A percentile compares a stretch with the other conserved stretches of the same genome.
Conservation (phyloP, 2,888 invertebrate species). For the Protodeltote pygarga region DNA sequence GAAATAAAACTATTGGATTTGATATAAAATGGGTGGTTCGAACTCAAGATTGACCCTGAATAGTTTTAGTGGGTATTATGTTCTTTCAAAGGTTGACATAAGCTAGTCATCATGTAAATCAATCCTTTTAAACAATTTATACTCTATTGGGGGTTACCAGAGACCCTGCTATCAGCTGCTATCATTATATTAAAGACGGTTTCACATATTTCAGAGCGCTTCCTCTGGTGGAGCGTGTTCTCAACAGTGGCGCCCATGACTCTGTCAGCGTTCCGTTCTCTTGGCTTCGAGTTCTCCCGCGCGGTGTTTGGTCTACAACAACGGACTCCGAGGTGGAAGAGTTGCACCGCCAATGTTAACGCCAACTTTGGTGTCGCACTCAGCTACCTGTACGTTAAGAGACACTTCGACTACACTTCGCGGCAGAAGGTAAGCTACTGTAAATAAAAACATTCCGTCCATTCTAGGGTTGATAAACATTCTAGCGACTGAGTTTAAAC, state of each 20-base stretch:
- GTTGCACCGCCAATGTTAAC: slow-evolving; percentile 88
- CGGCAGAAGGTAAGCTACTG: slow-evolving; percentile 87
- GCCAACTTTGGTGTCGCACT: slow-evolving; percentile 89
- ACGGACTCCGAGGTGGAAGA: slow-evolving; percentile 89
- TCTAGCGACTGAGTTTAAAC: too few species aligned
- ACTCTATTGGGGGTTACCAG: too few species aligned
- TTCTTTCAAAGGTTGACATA: too few species aligned
- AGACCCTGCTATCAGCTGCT: too few species aligned
- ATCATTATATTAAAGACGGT: background rate
- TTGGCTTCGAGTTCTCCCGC: slow-evolving; percentile 89
- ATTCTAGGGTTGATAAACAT: too few species aligned
- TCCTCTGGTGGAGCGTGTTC: slow-evolving; percentile 91
- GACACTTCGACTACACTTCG: slow-evolving; percentile 87
- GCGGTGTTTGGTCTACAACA: slow-evolving; percentile 89
- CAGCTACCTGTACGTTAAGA: slow-evolving; percentile 88
- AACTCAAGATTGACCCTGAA: too few species aligned
- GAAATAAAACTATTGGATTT: too few species aligned
- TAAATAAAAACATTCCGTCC: too few species aligned
- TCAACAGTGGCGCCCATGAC: slow-evolving; percentile 89
- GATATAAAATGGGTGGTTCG: too few species aligned
- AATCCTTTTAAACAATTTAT: too few species aligned
- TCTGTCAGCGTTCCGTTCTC: slow-evolving; percentile 83
- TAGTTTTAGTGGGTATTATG: too few species aligned
- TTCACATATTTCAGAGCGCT: slow-evolving; percentile 86
- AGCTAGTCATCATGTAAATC: too few species aligned